These are phyloP conservation scores for Stenodema calcarata DNA, from an alignment of 2,888 invertebrate genomes.

Conservation along the genomic window DNA sequence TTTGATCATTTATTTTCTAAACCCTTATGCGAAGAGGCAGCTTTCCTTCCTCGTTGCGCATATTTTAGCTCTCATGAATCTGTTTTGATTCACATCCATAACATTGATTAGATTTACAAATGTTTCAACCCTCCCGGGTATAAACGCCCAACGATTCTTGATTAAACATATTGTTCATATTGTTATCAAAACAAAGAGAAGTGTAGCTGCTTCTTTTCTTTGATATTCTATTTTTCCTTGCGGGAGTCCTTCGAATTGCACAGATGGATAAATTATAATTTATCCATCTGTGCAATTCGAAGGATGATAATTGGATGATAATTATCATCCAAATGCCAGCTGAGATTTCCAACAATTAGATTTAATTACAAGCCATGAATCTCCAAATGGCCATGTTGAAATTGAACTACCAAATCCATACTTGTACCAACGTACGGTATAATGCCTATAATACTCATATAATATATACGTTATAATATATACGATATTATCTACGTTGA, in stretches of 20 bases:
- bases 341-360: too few relatives aligned
- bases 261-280: background rate
- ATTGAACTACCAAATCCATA: too few relatives aligned
- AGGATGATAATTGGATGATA: too few relatives aligned
- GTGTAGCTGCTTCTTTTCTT: background rate
- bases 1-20: slow-evolving; percentile 24
- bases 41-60: slow-evolving; percentile 11
- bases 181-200: background rate
- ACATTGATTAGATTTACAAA: slow-evolving; percentile 41
- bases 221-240: background rate
- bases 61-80: slow-evolving; percentile 16
- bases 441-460: too few relatives aligned
- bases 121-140: background rate
- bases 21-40: slow-evolving; percentile 7
- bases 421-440: too few relatives aligned
- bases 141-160: background rate
- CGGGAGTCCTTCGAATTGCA: background rate
- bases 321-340: too few relatives aligned
- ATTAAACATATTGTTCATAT: slow-evolving; percentile 6
- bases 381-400: too few relatives aligned
- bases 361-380: too few relatives aligned
- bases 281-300: background rate
- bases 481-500: too few relatives aligned
- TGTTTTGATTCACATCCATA: slow-evolving; percentile 43
- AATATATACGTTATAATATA: too few relatives aligned